Conservation (phyloP, 2,888 invertebrate genomes). For the Troglohyphantes excavatus region DNA sequence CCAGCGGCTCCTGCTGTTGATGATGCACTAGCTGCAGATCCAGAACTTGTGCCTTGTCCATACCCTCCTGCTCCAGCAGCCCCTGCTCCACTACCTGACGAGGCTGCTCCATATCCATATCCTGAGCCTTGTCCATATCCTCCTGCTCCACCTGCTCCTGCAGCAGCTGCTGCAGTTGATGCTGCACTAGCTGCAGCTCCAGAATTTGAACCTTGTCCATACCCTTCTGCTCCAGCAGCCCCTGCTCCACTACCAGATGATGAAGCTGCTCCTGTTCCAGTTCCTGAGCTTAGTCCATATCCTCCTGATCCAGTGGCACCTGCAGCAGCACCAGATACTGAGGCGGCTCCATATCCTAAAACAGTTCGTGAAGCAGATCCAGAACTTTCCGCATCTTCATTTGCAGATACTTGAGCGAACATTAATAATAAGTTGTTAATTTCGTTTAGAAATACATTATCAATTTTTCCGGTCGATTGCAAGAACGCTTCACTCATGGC, state of each 20-base stretch:
- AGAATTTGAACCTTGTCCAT: background rate
- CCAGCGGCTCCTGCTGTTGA: background rate
- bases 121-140: background rate
- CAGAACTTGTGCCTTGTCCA: background rate
- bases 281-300: background rate
- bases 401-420: conserved; percentile 14
- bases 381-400: conserved; percentile 2
- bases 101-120: background rate
- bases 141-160: background rate
- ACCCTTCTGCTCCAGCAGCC: background rate
- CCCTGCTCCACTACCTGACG: background rate
- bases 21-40: conserved; percentile 6
- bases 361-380: background rate
- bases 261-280: background rate
- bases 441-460: conserved; percentile 17
- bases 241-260: background rate
- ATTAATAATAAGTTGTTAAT: background rate
- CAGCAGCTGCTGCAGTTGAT: background rate
- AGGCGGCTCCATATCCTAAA: background rate
- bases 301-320: background rate
- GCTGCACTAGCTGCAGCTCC: background rate
- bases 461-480: conserved; percentile 32
- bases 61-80: conserved; percentile 4
- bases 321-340: background rate
- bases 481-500: conserved; percentile 15